Percentiles rank a stretch among this genome's conserved stretches.
Conservation (phyloP, 1,140 invertebrate species). For the Asobara japonica region DNA sequence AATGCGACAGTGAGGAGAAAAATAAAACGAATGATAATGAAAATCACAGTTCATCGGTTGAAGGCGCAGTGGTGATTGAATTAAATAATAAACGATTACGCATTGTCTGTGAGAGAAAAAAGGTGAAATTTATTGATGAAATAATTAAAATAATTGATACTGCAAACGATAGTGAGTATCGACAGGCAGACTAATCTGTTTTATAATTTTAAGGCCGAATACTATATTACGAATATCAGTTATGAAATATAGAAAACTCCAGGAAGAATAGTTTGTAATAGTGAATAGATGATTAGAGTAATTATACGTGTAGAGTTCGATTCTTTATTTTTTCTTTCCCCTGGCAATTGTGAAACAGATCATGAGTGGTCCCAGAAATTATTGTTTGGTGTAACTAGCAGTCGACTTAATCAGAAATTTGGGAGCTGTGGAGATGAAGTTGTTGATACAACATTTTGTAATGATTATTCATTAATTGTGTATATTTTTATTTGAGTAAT, state of each 20-base stretch:
- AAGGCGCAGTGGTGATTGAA: neutral
- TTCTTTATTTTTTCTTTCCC: slow-evolving; percentile 58
- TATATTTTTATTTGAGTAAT: slow-evolving; percentile 2
- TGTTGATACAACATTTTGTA: slow-evolving; percentile 3
- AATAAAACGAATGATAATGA: neutral
- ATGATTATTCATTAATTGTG: neutral
- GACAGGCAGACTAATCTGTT: slow-evolving; percentile 52
- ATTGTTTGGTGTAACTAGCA: slow-evolving; percentile 6
- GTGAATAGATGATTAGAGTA: slow-evolving; percentile 53
- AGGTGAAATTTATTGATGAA: slow-evolving; percentile 6
- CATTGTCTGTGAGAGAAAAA: neutral
- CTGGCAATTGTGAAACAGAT: slow-evolving; percentile 39
- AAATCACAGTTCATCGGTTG: neutral
- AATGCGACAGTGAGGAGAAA: too few species aligned
- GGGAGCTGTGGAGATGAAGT: neutral
- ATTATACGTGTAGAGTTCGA: slow-evolving; percentile 52
- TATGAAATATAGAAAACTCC: slow-evolving; percentile 47
- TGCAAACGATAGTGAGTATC: slow-evolving; percentile 53
- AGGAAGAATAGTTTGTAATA: slow-evolving; percentile 56
- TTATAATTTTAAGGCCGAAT: slow-evolving; percentile 57
- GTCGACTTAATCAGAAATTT: neutral
- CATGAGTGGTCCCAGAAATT: slow-evolving; percentile 6
- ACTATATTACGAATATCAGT: slow-evolving; percentile 52
- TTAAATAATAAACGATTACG: slow-evolving; percentile 17
- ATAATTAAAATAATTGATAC: slow-evolving; percentile 24